Evolutionary conservation across 2,888 invertebrate species (phyloP).

Genomic region (Nephrocerus scutellatus): DNA sequence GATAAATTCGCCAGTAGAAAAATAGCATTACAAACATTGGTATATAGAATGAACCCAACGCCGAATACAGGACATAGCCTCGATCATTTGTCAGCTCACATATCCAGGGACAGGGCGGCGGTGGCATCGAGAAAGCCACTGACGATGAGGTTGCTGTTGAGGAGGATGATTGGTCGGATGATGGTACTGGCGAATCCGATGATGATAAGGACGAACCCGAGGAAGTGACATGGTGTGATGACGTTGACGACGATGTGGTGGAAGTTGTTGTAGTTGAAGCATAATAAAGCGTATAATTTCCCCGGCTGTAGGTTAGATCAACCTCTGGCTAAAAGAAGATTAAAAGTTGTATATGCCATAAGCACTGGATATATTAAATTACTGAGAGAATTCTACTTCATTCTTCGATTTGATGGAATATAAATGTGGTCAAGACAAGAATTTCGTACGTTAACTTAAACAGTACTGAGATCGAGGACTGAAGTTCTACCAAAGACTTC

Average conservation of each 20-base stretch:
- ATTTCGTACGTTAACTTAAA: too few relatives aligned
- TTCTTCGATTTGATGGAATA: too few relatives aligned
- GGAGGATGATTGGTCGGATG: constrained; percentile 2
- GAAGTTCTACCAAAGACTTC: too few relatives aligned
- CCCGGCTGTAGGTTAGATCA: constrained; percentile 41
- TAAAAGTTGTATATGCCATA: too few relatives aligned
- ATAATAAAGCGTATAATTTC: constrained; percentile 47
- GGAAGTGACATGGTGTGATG: constrained; percentile 30
- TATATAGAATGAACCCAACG: constrained; percentile 95
- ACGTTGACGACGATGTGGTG: constrained; percentile 52
- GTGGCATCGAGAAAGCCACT: constrained; percentile 26
- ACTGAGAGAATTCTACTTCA: too few relatives aligned
- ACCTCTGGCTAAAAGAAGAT: constrained; percentile 33
- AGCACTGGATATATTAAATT: too few relatives aligned
- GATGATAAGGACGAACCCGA: constrained; percentile 7
- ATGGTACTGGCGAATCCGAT: constrained; percentile 7
- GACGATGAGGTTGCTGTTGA: constrained; percentile 17
- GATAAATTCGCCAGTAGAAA: constrained; percentile 96
- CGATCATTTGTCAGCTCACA: constrained; percentile 90
- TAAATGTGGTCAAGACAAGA: too few relatives aligned
- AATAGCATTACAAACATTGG: constrained; percentile 97
- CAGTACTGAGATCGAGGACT: too few relatives aligned
- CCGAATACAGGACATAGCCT: constrained; percentile 94
- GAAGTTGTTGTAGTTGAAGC: constrained; percentile 36
- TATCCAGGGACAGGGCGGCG: constrained; percentile 70